Evolutionary conservation across 2,888 invertebrate genomes (phyloP).

Genomic region (Plebejus anna): DNA sequence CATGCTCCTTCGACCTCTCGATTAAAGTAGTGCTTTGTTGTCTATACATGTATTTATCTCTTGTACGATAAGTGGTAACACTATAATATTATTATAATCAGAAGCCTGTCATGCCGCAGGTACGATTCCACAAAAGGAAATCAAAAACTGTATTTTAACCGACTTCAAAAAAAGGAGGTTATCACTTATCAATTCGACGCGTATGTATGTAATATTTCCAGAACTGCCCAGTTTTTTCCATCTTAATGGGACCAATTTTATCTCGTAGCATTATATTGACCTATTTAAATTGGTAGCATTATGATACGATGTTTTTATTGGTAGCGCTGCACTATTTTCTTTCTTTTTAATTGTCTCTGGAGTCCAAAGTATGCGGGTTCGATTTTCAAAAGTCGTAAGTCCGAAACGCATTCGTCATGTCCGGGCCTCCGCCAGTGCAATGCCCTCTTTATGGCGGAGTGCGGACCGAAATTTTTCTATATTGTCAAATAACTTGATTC

Average conservation of each 20-base stretch:
- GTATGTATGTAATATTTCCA: too few species aligned
- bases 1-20: background rate
- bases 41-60: background rate
- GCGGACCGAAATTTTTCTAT: conserved; percentile 14
- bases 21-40: background rate
- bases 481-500: conserved; percentile 21
- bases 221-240: too few species aligned
- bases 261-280: too few species aligned
- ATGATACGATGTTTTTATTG: too few species aligned
- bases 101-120: background rate
- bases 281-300: too few species aligned
- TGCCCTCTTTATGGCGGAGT: conserved; percentile 3
- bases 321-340: too few species aligned
- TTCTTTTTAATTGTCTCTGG: too few species aligned
- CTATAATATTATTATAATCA: background rate
- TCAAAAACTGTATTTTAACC: too few species aligned
- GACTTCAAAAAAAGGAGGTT: too few species aligned
- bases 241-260: too few species aligned
- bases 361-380: background rate
- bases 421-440: conserved; percentile 10
- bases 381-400: background rate
- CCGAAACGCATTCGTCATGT: conserved; percentile 12
- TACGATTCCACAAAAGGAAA: background rate
- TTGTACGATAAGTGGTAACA: background rate
- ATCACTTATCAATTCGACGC: too few species aligned